Base-by-base conservation (phyloP, 2,797 vertebrate genomes). In the Anabacerthia variegaticeps region DNA sequence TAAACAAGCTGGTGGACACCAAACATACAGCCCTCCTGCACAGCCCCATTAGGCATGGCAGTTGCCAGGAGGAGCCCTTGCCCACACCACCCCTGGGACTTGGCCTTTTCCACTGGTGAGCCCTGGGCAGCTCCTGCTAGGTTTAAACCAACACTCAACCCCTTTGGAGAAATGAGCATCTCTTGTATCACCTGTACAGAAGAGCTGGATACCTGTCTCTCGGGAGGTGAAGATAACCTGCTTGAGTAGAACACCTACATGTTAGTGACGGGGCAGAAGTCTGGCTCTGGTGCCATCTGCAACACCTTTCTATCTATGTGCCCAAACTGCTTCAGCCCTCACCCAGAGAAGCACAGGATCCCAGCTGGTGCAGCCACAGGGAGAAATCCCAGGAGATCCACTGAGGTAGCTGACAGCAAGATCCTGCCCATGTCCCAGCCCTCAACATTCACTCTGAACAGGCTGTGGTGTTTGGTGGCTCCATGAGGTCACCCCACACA, bases 381-480 rank as follows among this genome's bases (percentile, higher is more conserved):
- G 51, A 19, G 43, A 16, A 85, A 67, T 10, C 22, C 17, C 0
- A 1, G 34, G 20, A 26, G 30, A 67, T 22, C 22, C 28, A 7
- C 1, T 32, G n/a, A 72, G 37, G 11, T 27, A 16, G 16, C 34
- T 55, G 30, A 8, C 41, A 71, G 76, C 41, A 65, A 28, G 44
- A 18, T 41, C 65, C 62, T 54, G 54, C 41, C 65, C 32, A 44
- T 4, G 1, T 62, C 39, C 17, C 34, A 36, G 13, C 36, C 44
- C 84, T 46, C 2, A 1, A 0, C 0, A 0, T 18, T 44, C 44
- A 14, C 46, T 56, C 34, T 44, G 46, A 52, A n/a, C 36, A 23
- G n/a, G 14, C 46, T 69, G 9, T 48, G 41, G 10, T 56, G 48
- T 41, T 82, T 10, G 0, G 6, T 20, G n/a, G 22, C 41, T 63